Base-by-base conservation (phyloP, 2,797 vertebrate genomes). In the Acomys russatus region DNA sequence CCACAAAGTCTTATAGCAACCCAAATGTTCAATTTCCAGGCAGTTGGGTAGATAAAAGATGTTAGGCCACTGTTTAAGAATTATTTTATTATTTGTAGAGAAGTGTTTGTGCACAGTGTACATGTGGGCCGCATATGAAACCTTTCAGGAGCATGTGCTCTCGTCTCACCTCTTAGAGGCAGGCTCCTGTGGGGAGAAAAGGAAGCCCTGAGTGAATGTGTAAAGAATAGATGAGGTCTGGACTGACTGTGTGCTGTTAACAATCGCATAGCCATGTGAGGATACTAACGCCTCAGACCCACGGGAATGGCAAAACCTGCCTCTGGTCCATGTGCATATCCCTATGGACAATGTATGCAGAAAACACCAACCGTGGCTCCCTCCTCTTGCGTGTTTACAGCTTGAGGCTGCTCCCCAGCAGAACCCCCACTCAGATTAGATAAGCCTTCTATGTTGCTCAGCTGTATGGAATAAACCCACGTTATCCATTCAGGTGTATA, bases 11-110 rank as follows among this genome's bases (percentile, higher is more conserved):
- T 54, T 35, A 20, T 95, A 91, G 73, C 4, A 73, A 56, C 20
- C 25, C 84, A 92, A 88, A 92, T 14, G 1, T 93, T 77, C 33
- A 85, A 59, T 7, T 64, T 78, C 23, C 12, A 61, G 44, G 54
- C 15, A 78, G 82, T 80, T 93, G 88, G n/a, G 28, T 90, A 94
- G 84, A 79, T 83, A 87, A 78, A 90, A 64, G n/a, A 77, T 90
- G 17, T 79, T 61, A 70, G 0, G 49, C 25, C 25, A 33, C 44
- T 66, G 15, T 68, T 68, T 20, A 64, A 64, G 30, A 64, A 9
- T 30, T 18, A 66, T 49, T 44, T 11, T 68, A 68, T 54, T 33
- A 51, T 70, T 83, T 64, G 28, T 86, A 6, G n/a, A 15, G 9
- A 33, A 35, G 64, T 86, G 11, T 64, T 30, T 86, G 18, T 54